phyloP scores from a whole-genome alignment of 2,113 vertebrate genomes.

The Microcebus griseorufus region DNA sequence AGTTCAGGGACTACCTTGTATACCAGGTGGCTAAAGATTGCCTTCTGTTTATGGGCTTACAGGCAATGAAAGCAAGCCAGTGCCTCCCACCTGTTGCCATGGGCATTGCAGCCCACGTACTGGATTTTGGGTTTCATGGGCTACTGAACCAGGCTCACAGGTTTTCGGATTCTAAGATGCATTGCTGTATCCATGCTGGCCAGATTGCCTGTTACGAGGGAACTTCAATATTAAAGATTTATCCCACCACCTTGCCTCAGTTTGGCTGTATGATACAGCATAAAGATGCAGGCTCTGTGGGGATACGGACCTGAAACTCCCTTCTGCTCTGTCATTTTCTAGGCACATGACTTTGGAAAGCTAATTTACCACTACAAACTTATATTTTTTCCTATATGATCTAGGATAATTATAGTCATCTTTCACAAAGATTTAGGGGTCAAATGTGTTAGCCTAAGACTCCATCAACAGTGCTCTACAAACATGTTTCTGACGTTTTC shows the following conservation, averaged over 20 bases:
- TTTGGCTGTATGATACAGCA: fast-evolving
- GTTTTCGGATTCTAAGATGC: fast-evolving
- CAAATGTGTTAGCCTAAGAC: not conserved
- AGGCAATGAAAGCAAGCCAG: not conserved
- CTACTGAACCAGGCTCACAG: not conserved
- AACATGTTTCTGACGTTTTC: too few relatives aligned
- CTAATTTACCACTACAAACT: fast-evolving
- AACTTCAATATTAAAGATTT: not conserved
- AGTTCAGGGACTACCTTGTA: fast-evolving
- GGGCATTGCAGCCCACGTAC: fast-evolving
- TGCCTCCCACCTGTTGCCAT: fast-evolving
- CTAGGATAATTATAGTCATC: not conserved
- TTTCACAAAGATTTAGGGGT: not conserved
- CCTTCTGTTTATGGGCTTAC: fast-evolving
- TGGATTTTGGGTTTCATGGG: not conserved
- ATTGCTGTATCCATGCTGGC: fast-evolving
- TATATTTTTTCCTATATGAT: not conserved
- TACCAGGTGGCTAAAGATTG: not conserved
- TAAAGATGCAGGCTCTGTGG: not conserved
- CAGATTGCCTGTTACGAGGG: fast-evolving
- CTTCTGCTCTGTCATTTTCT: not conserved
- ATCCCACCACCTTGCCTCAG: fast-evolving
- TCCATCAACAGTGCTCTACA: not conserved
- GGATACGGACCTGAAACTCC: not conserved
- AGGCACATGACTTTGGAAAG: not conserved